Base-by-base conservation (phyloP, 2,797 vertebrate species). In the Vireo griseus region DNA sequence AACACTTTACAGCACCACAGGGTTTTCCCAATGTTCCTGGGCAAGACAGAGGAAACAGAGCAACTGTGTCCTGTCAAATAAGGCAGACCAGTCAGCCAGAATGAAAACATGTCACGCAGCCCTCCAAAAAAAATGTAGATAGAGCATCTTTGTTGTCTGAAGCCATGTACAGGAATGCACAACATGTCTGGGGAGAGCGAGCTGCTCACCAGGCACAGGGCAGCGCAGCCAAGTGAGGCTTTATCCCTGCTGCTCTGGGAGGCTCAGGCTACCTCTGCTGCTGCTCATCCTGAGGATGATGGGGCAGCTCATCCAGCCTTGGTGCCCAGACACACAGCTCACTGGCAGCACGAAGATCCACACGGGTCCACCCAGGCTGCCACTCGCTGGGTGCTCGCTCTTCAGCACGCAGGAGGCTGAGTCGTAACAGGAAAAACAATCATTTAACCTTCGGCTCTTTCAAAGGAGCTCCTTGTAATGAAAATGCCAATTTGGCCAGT, bases 121-220 rank as follows among this genome's bases (percentile, higher is more conserved):
- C n/a, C 66, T 90, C 69, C 75, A 91, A 72, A 83, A 82, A 79
- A 25, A 72, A 4, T 0, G 2, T 16, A 42, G 51, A 35, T 29
- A 75, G 76, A 75, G 18, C 73, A 84, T 94, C 57, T 88, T 92
- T 55, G 68, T 75, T 68, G 82, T 67, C 87, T 94, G 45, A 85
- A 47, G 52, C 63, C 1, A 0, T 6, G 45, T 35, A 57, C 13
- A 74, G 67, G 86, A 91, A 83, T 26, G 48, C 45, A 47, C 0
- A 2, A 29, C 3, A 2, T n/a, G 54, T 40, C 62, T 83, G 73
- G n/a, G 73, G 35, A 72, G 52, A 9, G 29, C 0, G 8, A 24
- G 68, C 55, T 50, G 57, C 54, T 52, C 61, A 20, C 8, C 69
- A 25, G 50, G 65, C 61, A 16, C 13, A 5, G 0, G 5, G 42